Evolutionary conservation across 1,140 invertebrate species (phyloP), one percentile per base, ranked within the genome.

Genomic region (Colletes latitarsis): DNA sequence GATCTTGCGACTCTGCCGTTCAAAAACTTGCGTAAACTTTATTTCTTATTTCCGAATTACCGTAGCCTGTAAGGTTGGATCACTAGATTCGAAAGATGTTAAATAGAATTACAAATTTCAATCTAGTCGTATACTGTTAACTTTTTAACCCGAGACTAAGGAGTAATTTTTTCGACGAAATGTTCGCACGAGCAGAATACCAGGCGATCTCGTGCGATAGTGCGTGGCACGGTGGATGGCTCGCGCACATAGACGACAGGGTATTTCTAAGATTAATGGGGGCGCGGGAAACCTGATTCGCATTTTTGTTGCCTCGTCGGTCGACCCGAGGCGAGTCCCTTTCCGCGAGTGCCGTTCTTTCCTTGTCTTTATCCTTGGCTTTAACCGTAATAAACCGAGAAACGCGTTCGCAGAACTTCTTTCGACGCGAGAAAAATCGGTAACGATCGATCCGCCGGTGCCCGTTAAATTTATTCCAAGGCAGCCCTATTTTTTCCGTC

Each of bases 231-330:
- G 58, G 66, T 70, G 69, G 70, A 67, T 57, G 52, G 52, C 41
- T 57, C 21, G 15, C 21, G 55, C 39, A 30, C 5, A 9, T 14
- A 81, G 74, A 63, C 43, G 78, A 78, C 69, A 19, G 57, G 41
- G 84, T 82, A 86, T 86, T 82, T 85, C 70, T 64, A 57, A 86
- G 80, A 86, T 86, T 86, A 86, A 86, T 85, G 80, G 71, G 75
- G 78, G 70, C 75, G 57, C 74, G 83, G 73, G 80, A 79, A 86
- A 86, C 84, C 83, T 86, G 84, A 86, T 86, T 86, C 84, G 70
- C 60, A 86, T 85, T 86, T 86, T 86, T 86, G 74, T 85, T 76
- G 84, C 3, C 55, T 30, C 30, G 30, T 30, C 9, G 67, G 12
- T 19, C 39, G 21, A 49, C 43, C 46, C 71, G 21, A 39, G 30